Percentiles rank a stretch among this genome's conserved stretches.
phyloP scores from a whole-genome alignment of 2,113 vertebrate species.

The Lota lota region DNA sequence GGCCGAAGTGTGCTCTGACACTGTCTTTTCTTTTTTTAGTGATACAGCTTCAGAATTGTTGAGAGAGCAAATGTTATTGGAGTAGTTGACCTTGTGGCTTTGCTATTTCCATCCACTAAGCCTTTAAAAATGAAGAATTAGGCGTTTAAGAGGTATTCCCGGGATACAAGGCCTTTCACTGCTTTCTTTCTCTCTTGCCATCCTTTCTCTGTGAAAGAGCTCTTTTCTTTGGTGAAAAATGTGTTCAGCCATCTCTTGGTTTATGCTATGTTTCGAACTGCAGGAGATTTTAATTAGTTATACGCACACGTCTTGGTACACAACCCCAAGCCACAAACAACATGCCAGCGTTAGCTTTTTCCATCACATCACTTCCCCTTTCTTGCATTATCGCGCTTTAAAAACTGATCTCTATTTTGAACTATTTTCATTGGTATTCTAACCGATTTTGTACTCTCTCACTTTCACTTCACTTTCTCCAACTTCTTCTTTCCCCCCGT shows the following conservation, averaged over 20 bases:
- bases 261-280: constrained; percentile 42
- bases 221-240: constrained; percentile 32
- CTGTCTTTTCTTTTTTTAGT: constrained; percentile 14
- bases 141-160: constrained; percentile 29
- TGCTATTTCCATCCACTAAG: constrained; percentile 39
- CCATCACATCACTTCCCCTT: too few relatives aligned
- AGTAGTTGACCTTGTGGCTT: constrained; percentile 43
- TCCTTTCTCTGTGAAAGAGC: background rate
- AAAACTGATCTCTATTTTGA: too few relatives aligned
- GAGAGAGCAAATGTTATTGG: constrained; percentile 45
- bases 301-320: background rate
- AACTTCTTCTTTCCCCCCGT: constrained; percentile 28
- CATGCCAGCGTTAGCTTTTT: too few relatives aligned
- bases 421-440: too few relatives aligned
- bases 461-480: background rate
- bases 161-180: constrained; percentile 24
- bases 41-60: constrained; percentile 19
- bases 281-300: constrained; percentile 61
- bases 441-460: too few relatives aligned
- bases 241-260: constrained; percentile 41
- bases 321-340: constrained; percentile 21
- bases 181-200: constrained; percentile 8
- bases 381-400: too few relatives aligned
- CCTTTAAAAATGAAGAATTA: constrained; percentile 51
- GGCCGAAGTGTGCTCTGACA: constrained; percentile 24